Conservation (phyloP, 2,113 vertebrate species). For the Patagioenas fasciata region DNA sequence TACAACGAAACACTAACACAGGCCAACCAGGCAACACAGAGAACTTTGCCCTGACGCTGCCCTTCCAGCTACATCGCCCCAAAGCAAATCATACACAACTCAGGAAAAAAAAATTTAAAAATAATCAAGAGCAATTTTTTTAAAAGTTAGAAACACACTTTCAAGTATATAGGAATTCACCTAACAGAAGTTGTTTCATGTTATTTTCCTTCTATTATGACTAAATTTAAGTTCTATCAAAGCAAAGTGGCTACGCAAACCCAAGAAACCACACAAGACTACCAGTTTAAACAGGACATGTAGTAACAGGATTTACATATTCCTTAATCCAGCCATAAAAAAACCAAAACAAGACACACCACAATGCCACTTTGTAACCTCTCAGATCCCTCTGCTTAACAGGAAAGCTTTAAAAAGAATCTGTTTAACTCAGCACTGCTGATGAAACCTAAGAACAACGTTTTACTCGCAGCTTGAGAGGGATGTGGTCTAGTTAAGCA, state of each 20-base stretch:
- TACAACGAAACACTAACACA: not conserved
- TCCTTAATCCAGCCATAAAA: not conserved
- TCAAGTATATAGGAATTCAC: not conserved
- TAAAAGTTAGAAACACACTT: not conserved
- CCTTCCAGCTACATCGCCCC: not conserved
- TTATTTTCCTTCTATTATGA: not conserved
- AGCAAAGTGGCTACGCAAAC: not conserved
- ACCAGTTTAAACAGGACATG: not conserved
- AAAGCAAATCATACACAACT: not conserved
- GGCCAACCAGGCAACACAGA: not conserved
- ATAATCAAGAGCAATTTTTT: not conserved
- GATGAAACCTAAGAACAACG: not conserved
- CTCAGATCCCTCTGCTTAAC: not conserved
- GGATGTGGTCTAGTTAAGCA: not conserved
- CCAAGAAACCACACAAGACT: not conserved
- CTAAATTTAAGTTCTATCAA: not conserved
- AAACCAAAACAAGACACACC: too few species aligned
- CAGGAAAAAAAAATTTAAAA: not conserved
- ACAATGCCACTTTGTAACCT: not conserved
- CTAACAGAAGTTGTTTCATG: not conserved
- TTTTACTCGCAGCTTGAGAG: not conserved
- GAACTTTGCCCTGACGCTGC: not conserved
- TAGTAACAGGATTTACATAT: not conserved
- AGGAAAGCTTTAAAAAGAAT: not conserved
- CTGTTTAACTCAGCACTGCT: not conserved